Percentiles rank a stretch among this genome's conserved stretches.
phyloP scores from a whole-genome alignment of 1,140 invertebrate species.

The Apocrypta bakeri region DNA sequence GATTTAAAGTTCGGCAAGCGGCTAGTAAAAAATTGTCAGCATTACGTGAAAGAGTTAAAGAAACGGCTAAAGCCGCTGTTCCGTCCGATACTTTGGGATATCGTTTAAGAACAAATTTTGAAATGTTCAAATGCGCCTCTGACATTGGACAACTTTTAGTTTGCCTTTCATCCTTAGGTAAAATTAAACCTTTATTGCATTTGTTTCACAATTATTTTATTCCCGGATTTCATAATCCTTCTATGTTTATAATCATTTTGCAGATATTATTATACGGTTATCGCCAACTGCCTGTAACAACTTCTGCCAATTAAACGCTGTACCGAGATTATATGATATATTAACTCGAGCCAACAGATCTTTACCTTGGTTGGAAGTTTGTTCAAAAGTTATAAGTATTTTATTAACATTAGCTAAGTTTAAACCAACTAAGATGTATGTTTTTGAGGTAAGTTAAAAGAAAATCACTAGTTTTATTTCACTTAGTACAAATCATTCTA shows the following conservation, averaged over 20 bases:
- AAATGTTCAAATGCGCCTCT: conserved; percentile 54
- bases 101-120: conserved; percentile 56
- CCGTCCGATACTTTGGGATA: conserved; percentile 56
- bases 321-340: conserved; percentile 63
- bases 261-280: conserved; percentile 66
- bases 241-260: conserved; percentile 32
- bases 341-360: conserved; percentile 66
- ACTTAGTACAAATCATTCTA: not conserved
- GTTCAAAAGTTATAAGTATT: conserved; percentile 63
- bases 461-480: conserved; percentile 3
- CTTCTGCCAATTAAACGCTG: conserved; percentile 60
- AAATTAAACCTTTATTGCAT: not conserved
- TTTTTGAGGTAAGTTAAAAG: conserved; percentile 57
- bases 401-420: conserved; percentile 67
- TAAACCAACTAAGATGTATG: conserved; percentile 56
- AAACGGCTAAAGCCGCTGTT: conserved; percentile 68
- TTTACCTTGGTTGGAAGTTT: conserved; percentile 66
- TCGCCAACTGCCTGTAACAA: conserved; percentile 60
- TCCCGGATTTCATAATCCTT: not conserved
- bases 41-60: conserved; percentile 72
- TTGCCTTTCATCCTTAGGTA: conserved; percentile 63
- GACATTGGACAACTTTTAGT: conserved; percentile 62
- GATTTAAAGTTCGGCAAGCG: conserved; percentile 73
- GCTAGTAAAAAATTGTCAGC: conserved; percentile 64
- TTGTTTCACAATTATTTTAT: not conserved